Conservation (phyloP, 2,797 vertebrate genomes). For the Acropternis orthonyx region DNA sequence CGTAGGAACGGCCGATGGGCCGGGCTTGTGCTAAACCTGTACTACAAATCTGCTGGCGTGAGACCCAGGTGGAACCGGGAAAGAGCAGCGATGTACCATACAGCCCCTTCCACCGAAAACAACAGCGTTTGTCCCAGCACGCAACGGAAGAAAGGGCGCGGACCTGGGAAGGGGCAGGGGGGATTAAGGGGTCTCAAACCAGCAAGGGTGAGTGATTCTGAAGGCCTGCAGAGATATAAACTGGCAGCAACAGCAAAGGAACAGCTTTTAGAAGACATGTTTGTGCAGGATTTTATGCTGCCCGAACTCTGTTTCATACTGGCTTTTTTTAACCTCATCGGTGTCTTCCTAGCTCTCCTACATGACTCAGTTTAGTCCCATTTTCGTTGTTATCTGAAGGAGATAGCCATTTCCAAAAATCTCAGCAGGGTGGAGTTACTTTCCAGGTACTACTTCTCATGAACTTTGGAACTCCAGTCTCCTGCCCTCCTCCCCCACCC, state of each 20-base stretch:
- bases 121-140: no score
- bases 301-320: neutral
- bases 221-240: neutral
- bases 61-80: no score
- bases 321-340: fast-evolving
- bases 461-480: neutral
- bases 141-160: no score
- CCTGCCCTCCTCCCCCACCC: neutral
- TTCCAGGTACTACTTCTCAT: neutral
- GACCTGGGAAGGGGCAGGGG: no score
- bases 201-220: fast-evolving
- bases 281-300: neutral
- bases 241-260: neutral
- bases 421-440: neutral
- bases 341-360: neutral
- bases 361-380: neutral
- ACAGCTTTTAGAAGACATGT: neutral
- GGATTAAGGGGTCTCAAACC: neutral
- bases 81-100: no score
- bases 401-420: neutral
- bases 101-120: no score
- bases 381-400: neutral
- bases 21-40: no score
- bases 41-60: no score
- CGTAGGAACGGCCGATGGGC: no score